Evolutionary conservation across 2,113 vertebrate species (phyloP), one percentile per base, ranked within the genome.

Genomic region (Hydrochoerus hydrochaeris): DNA sequence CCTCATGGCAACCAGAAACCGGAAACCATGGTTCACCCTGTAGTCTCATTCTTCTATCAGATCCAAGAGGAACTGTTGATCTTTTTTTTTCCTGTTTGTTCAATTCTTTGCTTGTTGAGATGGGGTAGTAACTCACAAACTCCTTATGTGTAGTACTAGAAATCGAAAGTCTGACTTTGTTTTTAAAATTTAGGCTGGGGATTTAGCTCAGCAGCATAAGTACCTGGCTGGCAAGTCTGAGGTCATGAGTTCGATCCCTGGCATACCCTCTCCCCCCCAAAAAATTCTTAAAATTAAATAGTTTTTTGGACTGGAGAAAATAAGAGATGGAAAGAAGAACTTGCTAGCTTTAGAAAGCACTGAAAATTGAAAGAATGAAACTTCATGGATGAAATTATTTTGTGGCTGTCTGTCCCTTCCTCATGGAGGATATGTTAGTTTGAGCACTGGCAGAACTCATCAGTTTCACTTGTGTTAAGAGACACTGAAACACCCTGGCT

Each of bases 321-420:
- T 77, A 83, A 87, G 67, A 69, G 49, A 71, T 78, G 85, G 71
- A 82, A 52, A 77, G 28, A 30, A 85, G 60, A 95, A 80, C 54
- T 62, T 90, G 16, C 54, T 90, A 88, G 3, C 30, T 73, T 95
- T 10, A 88, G n/a, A 82, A 87, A 78, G 13, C 65, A 62, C 49
- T 86, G 52, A 77, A n/a, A 35, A 17, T 86, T 82, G 73, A 57
- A 87, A 96, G 62, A 38, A 71, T 90, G 54, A 96, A 83, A 67
- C 4, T 1, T 89, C 24, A 71, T 57, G 7, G 71, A 62, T 85
- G 28, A 54, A 92, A 73, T 89, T 90, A 46, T 94, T 88, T 88
- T 91, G 80, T 71, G n/a, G n/a, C 71, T 80, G 1, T 71, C 16
- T 73, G 82, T 87, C 35, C 28, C n/a, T 85, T 94, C 95, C 7